Percentiles rank a stretch among this genome's conserved stretches.
Conservation (phyloP, 1,140 invertebrate genomes). For the Maniola jurtina region DNA sequence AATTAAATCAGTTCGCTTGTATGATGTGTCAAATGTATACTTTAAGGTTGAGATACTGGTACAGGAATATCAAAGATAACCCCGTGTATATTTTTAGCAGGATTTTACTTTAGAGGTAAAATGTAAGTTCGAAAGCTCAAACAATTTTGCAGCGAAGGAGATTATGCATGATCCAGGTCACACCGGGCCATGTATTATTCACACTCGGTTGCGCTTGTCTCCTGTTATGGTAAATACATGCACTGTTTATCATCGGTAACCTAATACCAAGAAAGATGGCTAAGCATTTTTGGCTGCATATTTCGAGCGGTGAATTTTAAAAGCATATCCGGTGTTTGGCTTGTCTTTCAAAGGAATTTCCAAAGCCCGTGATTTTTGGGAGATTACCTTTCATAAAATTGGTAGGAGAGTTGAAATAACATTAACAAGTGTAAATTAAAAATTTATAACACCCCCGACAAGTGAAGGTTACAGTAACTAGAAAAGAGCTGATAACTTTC, state of each 20-base stretch:
- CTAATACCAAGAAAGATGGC: conserved; percentile 21
- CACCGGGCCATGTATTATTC: conserved; percentile 27
- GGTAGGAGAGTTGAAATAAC: too few relatives aligned
- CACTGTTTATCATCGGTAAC: conserved; percentile 27
- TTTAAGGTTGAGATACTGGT: too few relatives aligned
- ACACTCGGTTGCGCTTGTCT: conserved; percentile 25
- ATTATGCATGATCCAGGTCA: conserved; percentile 23
- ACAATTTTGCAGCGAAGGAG: conserved; percentile 22
- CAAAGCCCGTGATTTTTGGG: not conserved
- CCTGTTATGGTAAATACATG: conserved; percentile 28
- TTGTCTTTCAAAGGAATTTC: not conserved
- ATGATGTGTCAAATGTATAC: too few relatives aligned
- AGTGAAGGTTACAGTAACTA: too few relatives aligned
- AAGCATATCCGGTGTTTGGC: not conserved
- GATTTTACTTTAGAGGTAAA: conserved; percentile 4
- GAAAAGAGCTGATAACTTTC: too few relatives aligned
- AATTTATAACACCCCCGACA: too few relatives aligned
- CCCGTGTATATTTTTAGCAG: not conserved
- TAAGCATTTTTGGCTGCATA: conserved; percentile 21
- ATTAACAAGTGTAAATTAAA: too few relatives aligned
- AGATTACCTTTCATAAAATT: not conserved
- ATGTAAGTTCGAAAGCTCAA: conserved; percentile 3
- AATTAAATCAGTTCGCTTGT: too few relatives aligned
- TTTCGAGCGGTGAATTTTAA: conserved; percentile 10
- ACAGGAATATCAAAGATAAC: not conserved